Evolutionary conservation across 1,140 invertebrate genomes (phyloP).

Genomic region (Caenorhabditis briggsae): DNA sequence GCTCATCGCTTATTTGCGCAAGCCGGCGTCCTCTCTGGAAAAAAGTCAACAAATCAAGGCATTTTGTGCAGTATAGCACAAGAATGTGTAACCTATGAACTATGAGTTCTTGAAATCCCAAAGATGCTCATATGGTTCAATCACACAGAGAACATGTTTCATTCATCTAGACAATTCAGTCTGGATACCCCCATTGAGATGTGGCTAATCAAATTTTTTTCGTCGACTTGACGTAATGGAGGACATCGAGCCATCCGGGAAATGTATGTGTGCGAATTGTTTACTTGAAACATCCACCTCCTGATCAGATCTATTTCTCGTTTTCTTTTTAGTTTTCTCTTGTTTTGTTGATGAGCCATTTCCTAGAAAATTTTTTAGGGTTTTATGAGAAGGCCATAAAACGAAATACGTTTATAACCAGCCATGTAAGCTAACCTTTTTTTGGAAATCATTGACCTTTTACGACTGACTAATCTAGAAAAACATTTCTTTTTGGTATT

Average conservation of each 20-base stretch:
- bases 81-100: constrained; percentile 39
- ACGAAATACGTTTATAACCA: neutral
- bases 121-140: neutral
- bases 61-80: constrained; percentile 39
- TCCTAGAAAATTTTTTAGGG: neutral
- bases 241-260: neutral
- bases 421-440: neutral
- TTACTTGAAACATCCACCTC: constrained; percentile 51
- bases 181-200: constrained; percentile 1
- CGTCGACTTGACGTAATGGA: constrained; percentile 31
- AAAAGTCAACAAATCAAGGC: constrained; percentile 52
- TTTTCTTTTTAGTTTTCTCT: neutral
- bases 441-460: neutral
- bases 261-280: constrained; percentile 4
- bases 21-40: neutral
- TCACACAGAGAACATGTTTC: neutral
- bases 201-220: constrained; percentile 20
- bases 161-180: neutral
- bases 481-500: too few species aligned
- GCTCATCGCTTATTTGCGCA: constrained; percentile 52
- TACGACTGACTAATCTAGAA: too few species aligned
- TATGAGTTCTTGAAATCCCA: constrained; percentile 11
- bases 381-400: neutral
- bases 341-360: constrained; percentile 5
- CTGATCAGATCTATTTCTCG: constrained; percentile 4